phyloP scores from a whole-genome alignment of 2,797 vertebrate species.

The Sphenopsis melanotis region DNA sequence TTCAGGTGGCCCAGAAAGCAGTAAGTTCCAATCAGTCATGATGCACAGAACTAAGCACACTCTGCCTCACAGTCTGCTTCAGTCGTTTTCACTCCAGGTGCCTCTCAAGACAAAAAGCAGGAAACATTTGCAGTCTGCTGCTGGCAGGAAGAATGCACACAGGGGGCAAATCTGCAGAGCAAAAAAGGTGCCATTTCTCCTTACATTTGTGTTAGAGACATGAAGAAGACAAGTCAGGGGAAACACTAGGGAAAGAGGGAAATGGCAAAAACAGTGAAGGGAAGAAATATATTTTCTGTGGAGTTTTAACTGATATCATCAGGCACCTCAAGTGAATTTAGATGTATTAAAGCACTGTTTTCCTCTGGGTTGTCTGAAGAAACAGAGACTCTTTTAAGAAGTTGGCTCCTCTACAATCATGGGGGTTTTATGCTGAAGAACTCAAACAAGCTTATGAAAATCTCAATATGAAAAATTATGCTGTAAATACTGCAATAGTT shows the following conservation, averaged over 20 bases:
- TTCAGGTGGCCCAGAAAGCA: neutral
- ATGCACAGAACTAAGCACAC: neutral
- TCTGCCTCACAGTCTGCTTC: neutral
- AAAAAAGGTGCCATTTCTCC: neutral
- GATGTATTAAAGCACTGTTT: neutral
- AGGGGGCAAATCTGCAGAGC: neutral
- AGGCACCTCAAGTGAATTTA: neutral
- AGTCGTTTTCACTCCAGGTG: neutral
- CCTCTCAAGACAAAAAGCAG: neutral
- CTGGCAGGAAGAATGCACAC: neutral
- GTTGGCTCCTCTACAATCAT: neutral
- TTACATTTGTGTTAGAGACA: neutral
- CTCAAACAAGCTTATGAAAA: constrained; percentile 21
- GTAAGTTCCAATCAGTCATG: neutral
- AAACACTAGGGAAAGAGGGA: neutral
- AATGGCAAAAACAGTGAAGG: neutral
- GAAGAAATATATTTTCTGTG: neutral
- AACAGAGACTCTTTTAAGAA: constrained; percentile 1
- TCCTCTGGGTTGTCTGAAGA: neutral
- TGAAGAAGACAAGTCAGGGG: neutral
- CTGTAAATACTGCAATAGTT: neutral
- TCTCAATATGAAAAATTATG: neutral
- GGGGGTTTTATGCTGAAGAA: neutral
- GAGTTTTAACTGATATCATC: neutral
- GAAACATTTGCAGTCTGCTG: neutral